Evolutionary conservation across 2,113 vertebrate genomes (phyloP).

Genomic region (Azemiops feae): DNA sequence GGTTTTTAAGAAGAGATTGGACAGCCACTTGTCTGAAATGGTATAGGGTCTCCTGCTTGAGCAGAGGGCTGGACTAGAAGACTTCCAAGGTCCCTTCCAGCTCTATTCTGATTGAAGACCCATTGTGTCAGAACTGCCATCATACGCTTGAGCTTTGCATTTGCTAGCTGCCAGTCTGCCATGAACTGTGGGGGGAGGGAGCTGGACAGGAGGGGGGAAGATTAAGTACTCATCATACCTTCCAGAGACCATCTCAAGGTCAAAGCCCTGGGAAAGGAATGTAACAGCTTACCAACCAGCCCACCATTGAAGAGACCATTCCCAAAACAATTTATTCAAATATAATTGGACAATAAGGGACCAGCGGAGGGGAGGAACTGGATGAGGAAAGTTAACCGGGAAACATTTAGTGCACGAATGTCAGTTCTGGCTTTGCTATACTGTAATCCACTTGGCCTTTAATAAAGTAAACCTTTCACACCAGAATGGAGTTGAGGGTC

Average conservation of each 20-base stretch:
- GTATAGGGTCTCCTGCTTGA: too few relatives aligned
- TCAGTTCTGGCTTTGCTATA: neutral
- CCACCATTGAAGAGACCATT: neutral
- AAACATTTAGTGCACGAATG: rapidly evolving
- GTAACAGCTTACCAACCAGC: neutral
- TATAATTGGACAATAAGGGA: neutral
- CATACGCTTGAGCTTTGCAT: too few relatives aligned
- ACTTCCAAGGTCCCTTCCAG: too few relatives aligned
- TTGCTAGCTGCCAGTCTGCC: neutral
- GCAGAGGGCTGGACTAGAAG: too few relatives aligned
- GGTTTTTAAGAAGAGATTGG: too few relatives aligned
- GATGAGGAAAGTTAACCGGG: neutral
- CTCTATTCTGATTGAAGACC: too few relatives aligned
- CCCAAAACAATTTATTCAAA: neutral
- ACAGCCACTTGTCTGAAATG: too few relatives aligned
- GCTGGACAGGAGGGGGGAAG: neutral
- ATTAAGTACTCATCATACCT: neutral
- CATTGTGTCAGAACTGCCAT: too few relatives aligned
- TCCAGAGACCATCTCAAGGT: neutral
- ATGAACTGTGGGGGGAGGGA: neutral
- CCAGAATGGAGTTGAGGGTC: neutral
- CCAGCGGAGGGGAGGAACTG: neutral
- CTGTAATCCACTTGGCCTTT: neutral
- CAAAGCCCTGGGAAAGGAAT: neutral
- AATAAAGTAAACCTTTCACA: neutral